Evolutionary conservation across 2,113 vertebrate genomes (phyloP), one percentile per base, ranked within the genome.

Genomic region (Orcinus orca): DNA sequence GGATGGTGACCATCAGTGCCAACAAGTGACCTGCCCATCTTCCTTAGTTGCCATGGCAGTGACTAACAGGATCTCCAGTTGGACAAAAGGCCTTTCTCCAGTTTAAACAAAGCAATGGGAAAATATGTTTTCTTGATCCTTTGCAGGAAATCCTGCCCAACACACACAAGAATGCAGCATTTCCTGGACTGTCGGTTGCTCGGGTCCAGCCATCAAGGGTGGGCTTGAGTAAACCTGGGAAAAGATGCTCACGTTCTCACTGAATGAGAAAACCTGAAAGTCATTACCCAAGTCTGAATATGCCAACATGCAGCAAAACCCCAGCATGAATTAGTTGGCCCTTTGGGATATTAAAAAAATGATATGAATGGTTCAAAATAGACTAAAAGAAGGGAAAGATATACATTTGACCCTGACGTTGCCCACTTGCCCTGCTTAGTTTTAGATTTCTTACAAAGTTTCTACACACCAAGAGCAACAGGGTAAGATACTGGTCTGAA

Each of bases 121-220:
- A 98, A 98, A 97, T 97, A 84, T 99, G 98, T 99, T 99, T 98
- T 98, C 97, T 98, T 99, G 98, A 98, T 98, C 98, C 23, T 53
- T 95, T 96, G 88, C 98, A 99, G 98, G 98, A 99, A 98, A 99
- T 99, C 98, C 98, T 99, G 98, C 97, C 97, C 97, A 97, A 97
- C 86, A 90, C 98, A 97, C 95, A 6, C 50, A 97, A 97, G 97
- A 98, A 98, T 17, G 68, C 87, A 94, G 93, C 84, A 70, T 95
- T 99, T 99, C 97, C 98, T 94, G 96, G 92, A 92, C 87, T 1
- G 29, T 74, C 71, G 81, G 88, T 0, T 10, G 96, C 96, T 29
- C 6, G 31, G 65, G 96, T 55, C 96, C 8, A 11, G 81, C 36
- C n/a, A 80, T 97, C 85, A 2, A 7, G 93, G 76, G 67, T 68